phyloP scores from a whole-genome alignment of 2,888 invertebrate species.

The Patella pellucida region DNA sequence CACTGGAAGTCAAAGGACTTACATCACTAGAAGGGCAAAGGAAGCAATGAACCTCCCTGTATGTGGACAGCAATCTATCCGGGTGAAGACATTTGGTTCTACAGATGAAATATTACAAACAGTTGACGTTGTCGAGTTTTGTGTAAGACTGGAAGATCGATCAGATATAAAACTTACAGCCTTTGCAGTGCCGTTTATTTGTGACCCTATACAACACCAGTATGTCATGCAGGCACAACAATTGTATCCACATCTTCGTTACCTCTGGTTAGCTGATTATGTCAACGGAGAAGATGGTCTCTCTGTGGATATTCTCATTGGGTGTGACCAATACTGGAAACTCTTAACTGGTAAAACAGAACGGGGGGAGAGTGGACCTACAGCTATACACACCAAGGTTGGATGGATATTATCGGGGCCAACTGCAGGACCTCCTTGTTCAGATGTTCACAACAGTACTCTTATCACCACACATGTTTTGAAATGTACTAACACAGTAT shows the following conservation, averaged over 20 bases:
- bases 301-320: neutral
- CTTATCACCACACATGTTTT: neutral
- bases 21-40: neutral
- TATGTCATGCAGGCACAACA: neutral
- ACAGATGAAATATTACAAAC: neutral
- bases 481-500: neutral
- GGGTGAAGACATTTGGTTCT: neutral
- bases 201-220: neutral
- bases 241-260: neutral
- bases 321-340: neutral
- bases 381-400: neutral
- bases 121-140: neutral
- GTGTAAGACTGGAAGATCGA: neutral
- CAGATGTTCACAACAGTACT: neutral
- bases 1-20: neutral
- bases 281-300: neutral
- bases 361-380: neutral
- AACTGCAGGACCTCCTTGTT: neutral
- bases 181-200: neutral
- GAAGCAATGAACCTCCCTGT: neutral
- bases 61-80: neutral
- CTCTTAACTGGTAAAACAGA: neutral
- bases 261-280: neutral
- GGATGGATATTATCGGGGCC: neutral
- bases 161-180: neutral